Evolutionary conservation across 2,113 vertebrate genomes (phyloP).

Genomic region (Scortum barcoo): DNA sequence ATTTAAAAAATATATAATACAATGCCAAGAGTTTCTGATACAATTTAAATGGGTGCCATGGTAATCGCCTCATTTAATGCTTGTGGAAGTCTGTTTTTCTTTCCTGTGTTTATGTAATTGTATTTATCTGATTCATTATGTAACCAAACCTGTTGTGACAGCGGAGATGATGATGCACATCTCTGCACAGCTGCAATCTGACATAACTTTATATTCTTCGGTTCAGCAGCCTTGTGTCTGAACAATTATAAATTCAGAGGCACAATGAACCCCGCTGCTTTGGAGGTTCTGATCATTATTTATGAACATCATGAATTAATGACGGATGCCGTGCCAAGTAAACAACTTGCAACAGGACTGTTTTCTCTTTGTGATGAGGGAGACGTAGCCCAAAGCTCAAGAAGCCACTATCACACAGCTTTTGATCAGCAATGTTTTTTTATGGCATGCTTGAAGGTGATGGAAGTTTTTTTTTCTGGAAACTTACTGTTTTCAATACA

Average conservation of each 20-base stretch:
- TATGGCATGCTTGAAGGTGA: neutral
- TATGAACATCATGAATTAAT: slow-evolving; percentile 25
- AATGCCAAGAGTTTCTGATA: neutral
- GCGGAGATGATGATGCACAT: slow-evolving; percentile 31
- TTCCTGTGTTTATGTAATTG: slow-evolving; percentile 11
- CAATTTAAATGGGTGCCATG: neutral
- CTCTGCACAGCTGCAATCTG: slow-evolving; percentile 46
- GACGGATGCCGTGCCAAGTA: slow-evolving; percentile 11
- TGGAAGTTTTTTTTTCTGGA: neutral
- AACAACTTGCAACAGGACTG: slow-evolving; percentile 1
- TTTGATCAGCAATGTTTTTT: neutral
- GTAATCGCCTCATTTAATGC: neutral
- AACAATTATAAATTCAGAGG: slow-evolving; percentile 27
- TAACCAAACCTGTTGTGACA: slow-evolving; percentile 40
- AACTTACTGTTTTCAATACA: neutral
- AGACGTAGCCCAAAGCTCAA: neutral
- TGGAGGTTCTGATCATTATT: slow-evolving; percentile 32
- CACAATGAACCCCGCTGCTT: slow-evolving; percentile 31
- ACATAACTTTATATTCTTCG: slow-evolving; percentile 33
- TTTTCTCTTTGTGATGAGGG: slow-evolving; percentile 3
- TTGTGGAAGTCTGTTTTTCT: neutral
- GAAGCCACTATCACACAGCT: neutral
- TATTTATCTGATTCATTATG: slow-evolving; percentile 31
- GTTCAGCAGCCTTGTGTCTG: neutral
- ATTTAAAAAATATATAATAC: neutral